phyloP scores from a whole-genome alignment of 2,113 vertebrate genomes.

The Seriola aureovittata region DNA sequence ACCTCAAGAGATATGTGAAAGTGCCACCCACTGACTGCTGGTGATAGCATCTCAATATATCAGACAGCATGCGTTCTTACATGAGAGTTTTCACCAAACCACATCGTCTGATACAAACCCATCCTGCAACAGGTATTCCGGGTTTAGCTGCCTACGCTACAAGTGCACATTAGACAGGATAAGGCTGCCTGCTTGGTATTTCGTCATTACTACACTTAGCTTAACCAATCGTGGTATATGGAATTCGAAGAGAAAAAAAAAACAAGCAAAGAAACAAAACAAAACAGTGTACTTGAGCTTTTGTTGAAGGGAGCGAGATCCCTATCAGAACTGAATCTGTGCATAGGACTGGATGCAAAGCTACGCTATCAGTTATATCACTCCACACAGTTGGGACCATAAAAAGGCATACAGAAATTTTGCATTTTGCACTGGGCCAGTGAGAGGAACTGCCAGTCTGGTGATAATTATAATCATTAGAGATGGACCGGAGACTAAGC shows the following conservation, averaged over 20 bases:
- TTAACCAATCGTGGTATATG: slow-evolving; percentile 9
- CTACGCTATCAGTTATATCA: slow-evolving; percentile 8
- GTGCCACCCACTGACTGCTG: slow-evolving; percentile 48
- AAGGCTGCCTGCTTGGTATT: slow-evolving; percentile 6
- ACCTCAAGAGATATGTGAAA: not conserved
- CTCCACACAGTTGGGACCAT: not conserved
- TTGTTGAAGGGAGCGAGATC: slow-evolving; percentile 14
- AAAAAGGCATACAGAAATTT: slow-evolving; percentile 44
- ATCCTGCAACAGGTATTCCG: slow-evolving; percentile 12
- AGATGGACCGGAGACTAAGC: slow-evolving; percentile 58
- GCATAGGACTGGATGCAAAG: not conserved
- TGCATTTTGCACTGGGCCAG: slow-evolving; percentile 25
- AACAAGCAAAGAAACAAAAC: not conserved
- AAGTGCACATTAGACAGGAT: slow-evolving; percentile 19
- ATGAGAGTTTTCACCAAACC: slow-evolving; percentile 33
- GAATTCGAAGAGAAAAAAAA: not conserved
- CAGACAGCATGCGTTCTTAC: slow-evolving; percentile 34
- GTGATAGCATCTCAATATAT: slow-evolving; percentile 40
- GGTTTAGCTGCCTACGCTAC: not conserved
- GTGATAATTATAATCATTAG: slow-evolving; percentile 83
- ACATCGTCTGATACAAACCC: slow-evolving; percentile 31
- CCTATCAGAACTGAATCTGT: not conserved
- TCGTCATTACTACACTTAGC: slow-evolving; percentile 9
- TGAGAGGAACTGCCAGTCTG: slow-evolving; percentile 64
- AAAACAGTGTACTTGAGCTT: not conserved